Evolutionary conservation across 2,888 invertebrate species (phyloP).

Genomic region (Anticlea derivata): DNA sequence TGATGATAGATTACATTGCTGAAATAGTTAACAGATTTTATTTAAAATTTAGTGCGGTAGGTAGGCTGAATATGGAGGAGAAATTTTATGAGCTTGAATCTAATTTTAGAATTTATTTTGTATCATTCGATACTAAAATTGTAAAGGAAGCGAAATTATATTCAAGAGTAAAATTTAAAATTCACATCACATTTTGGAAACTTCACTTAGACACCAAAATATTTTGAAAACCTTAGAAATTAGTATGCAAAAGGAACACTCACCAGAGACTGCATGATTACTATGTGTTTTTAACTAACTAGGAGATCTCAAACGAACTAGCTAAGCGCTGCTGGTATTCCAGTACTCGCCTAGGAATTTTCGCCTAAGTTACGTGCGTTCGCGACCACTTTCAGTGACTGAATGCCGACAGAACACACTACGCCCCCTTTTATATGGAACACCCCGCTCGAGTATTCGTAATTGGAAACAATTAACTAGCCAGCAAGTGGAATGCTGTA

Average conservation of each 20-base stretch:
- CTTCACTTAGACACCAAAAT: constrained; percentile 6
- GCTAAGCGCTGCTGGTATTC: constrained; percentile 76
- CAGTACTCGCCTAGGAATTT: constrained; percentile 82
- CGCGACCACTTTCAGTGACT: constrained; percentile 68
- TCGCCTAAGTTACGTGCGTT: constrained; percentile 77
- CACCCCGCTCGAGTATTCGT: constrained; percentile 70
- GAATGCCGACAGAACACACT: constrained; percentile 69
- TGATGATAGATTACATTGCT: constrained; percentile 10
- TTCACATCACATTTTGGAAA: constrained; percentile 14
- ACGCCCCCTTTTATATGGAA: constrained; percentile 75
- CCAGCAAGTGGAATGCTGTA: constrained; percentile 74
- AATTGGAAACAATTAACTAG: constrained; percentile 81
- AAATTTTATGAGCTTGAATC: too few relatives aligned
- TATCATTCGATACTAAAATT: too few relatives aligned
- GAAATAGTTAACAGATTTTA: constrained; percentile 1
- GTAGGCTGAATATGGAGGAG: too few relatives aligned
- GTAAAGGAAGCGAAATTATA: too few relatives aligned
- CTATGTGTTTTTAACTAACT: constrained; percentile 60
- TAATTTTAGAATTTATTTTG: too few relatives aligned
- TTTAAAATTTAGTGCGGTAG: too few relatives aligned
- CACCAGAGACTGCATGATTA: constrained; percentile 83
- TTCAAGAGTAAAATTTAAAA: neutral
- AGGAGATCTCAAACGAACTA: constrained; percentile 83
- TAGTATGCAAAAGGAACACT: constrained; percentile 49
- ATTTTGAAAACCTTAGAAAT: constrained; percentile 6